Conservation (phyloP, 2,113 vertebrate genomes). For the Suncus etruscus region DNA sequence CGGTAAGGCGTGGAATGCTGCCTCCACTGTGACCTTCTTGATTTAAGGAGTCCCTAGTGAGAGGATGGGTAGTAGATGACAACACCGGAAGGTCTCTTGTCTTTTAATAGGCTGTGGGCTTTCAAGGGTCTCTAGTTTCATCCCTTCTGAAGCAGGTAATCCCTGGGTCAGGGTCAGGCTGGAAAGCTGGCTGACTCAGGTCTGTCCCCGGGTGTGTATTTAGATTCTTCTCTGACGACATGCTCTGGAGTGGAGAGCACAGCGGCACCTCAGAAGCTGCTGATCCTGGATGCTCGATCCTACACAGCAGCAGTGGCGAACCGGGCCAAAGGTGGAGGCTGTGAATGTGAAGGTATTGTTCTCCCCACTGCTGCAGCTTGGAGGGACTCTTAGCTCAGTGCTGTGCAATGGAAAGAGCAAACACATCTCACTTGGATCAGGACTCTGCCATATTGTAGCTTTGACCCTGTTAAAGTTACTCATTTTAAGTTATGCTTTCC, state of each 20-base stretch:
- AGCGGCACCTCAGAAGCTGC: slow-evolving; percentile 93
- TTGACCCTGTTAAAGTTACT: slow-evolving; percentile 14
- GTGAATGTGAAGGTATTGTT: slow-evolving; percentile 96
- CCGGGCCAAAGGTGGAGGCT: slow-evolving; percentile 98
- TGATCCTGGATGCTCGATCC: slow-evolving; percentile 97
- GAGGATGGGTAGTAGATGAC: background rate
- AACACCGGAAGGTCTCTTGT: background rate
- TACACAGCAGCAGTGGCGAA: slow-evolving; percentile 98
- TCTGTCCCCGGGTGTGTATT: slow-evolving; percentile 43
- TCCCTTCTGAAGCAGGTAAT: slow-evolving; percentile 6
- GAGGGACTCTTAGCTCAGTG: background rate
- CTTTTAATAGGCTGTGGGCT: slow-evolving; percentile 20
- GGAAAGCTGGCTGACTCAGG: background rate
- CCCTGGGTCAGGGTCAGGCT: background rate
- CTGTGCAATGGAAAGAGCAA: background rate
- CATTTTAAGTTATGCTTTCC: background rate
- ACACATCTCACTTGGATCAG: slow-evolving; percentile 19
- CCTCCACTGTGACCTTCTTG: background rate
- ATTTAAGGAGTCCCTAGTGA: slow-evolving; percentile 21
- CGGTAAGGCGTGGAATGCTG: slow-evolving; percentile 87
- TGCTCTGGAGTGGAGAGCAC: slow-evolving; percentile 92
- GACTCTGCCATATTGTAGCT: background rate
- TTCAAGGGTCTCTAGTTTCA: background rate
- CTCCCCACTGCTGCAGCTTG: background rate
- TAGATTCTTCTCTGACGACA: slow-evolving; percentile 95